Evolutionary conservation across 2,113 vertebrate genomes (phyloP), one percentile per base, ranked within the genome.

Genomic region (Cyprinodon brontotheroides): DNA sequence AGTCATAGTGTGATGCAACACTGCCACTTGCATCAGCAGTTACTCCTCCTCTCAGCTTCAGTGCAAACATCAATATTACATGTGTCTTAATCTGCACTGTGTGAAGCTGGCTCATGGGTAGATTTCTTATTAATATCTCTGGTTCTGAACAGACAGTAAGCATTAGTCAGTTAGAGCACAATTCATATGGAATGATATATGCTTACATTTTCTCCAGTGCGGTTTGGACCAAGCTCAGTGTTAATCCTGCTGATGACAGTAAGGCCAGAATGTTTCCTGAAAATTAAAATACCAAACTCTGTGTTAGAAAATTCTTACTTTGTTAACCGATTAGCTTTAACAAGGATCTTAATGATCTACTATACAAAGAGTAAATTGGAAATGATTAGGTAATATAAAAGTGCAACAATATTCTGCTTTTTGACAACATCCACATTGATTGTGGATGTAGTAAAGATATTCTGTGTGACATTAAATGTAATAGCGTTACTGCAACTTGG

Each of bases 211-310:
- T 17, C 39, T 65, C n/a, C 38, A 64, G 50, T 65, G 40, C 70
- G 60, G 63, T 72, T 85, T 75, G 61, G 72, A 68, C 43, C 17
- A 20, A 61, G 70, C 3, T 65, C 72, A 43, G 29, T 72, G 43
- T 71, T 82, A 70, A 81, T 80, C 36, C 47, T 57, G 70, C 39
- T 41, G 70, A 67, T 90, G 68, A 80, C 65, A 9, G 81, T 69
- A 70, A 40, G 57, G 48, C 36, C 59, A 50, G 37, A 74, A 61
- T 39, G 60, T 50, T 79, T 67, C 75, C 61, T 60, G 47, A 57
- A 71, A 67, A 53, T 79, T 37, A 86, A 86, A 92, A 92, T 89
- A 78, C 47, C 82, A 87, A 1, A 20, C 36, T 69, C 65, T 50
- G 43, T 74, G 80, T 89, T 82, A 80, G 29, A 1, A 29, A 29